Percentiles rank a stretch among this genome's conserved stretches.
Evolutionary conservation across 1,140 invertebrate species (phyloP).

Genomic region (Solenopsis fugax): DNA sequence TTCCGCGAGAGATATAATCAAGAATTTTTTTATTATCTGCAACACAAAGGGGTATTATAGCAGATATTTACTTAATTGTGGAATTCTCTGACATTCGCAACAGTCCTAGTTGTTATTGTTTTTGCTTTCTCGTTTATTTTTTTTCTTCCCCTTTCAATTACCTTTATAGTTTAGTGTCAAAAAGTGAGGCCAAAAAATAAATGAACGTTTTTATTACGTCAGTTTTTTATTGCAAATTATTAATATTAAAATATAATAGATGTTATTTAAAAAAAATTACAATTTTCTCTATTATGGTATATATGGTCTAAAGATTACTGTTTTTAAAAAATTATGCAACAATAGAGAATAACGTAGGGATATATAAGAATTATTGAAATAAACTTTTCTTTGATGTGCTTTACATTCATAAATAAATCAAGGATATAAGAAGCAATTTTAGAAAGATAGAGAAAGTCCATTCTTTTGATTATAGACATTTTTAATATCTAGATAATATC

Average conservation of each 20-base stretch:
- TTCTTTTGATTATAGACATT: conserved; percentile 29
- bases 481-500: conserved; percentile 20
- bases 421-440: background rate
- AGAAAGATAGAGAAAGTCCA: background rate
- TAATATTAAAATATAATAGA: conserved; percentile 81
- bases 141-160: conserved; percentile 66
- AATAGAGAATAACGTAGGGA: conserved; percentile 11
- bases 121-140: conserved; percentile 66
- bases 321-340: conserved; percentile 15
- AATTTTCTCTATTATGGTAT: conserved; percentile 77
- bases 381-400: conserved; percentile 18
- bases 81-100: conserved; percentile 62
- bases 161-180: conserved; percentile 76
- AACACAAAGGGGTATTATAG: conserved; percentile 70
- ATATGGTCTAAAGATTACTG: conserved; percentile 64
- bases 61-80: conserved; percentile 73
- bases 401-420: conserved; percentile 15
- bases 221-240: conserved; percentile 82
- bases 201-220: conserved; percentile 82
- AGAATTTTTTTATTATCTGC: background rate
- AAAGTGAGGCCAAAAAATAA: conserved; percentile 83
- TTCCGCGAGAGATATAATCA: background rate
- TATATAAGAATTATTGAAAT: conserved; percentile 35
- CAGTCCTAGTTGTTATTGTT: conserved; percentile 58
- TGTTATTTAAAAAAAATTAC: conserved; percentile 78